A percentile compares a stretch with the other conserved stretches of the same genome.
Evolutionary conservation across 2,797 vertebrate species (phyloP).

Genomic region (Hippoglossus hippoglossus): DNA sequence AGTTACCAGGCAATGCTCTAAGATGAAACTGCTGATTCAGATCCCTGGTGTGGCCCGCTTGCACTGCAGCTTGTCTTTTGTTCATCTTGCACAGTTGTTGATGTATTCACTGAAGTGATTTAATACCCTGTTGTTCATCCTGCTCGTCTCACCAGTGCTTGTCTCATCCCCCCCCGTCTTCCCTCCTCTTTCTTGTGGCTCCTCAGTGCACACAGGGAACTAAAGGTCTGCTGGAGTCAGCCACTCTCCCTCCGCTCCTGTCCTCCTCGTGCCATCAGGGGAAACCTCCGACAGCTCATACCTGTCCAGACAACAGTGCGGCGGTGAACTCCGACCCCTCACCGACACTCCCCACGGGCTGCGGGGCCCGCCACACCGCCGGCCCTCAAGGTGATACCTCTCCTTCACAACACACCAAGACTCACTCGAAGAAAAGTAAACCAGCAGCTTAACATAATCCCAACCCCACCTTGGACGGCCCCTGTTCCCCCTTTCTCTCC

Average conservation of each 20-base stretch:
- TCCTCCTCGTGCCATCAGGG: constrained; percentile 76
- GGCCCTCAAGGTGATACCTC: constrained; percentile 51
- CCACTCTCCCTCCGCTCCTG: constrained; percentile 77
- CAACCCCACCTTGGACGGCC: constrained; percentile 44
- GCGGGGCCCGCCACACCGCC: constrained; percentile 21
- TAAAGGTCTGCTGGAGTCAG: constrained; percentile 81
- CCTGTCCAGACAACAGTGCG: constrained; percentile 28
- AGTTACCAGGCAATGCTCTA: no score
- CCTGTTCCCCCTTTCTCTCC: constrained; percentile 50
- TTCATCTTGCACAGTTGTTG: constrained; percentile 20
- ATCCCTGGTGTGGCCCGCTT: not conserved
- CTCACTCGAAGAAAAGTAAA: constrained; percentile 61
- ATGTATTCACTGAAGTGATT: constrained; percentile 13
- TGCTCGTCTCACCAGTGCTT: constrained; percentile 17
- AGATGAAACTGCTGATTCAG: constrained; percentile 14
- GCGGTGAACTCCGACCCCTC: constrained; percentile 54
- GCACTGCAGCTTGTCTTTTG: constrained; percentile 14
- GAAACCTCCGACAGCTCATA: constrained; percentile 59
- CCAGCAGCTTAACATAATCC: constrained; percentile 44
- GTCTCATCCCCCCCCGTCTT: not conserved
- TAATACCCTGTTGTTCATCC: constrained; percentile 10
- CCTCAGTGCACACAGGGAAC: constrained; percentile 80
- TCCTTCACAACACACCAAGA: constrained; percentile 41
- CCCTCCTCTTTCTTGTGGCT: not conserved
- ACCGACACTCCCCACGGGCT: constrained; percentile 35